Evolutionary conservation across 1,140 invertebrate genomes (phyloP).

Genomic region (Sinella curviseta): DNA sequence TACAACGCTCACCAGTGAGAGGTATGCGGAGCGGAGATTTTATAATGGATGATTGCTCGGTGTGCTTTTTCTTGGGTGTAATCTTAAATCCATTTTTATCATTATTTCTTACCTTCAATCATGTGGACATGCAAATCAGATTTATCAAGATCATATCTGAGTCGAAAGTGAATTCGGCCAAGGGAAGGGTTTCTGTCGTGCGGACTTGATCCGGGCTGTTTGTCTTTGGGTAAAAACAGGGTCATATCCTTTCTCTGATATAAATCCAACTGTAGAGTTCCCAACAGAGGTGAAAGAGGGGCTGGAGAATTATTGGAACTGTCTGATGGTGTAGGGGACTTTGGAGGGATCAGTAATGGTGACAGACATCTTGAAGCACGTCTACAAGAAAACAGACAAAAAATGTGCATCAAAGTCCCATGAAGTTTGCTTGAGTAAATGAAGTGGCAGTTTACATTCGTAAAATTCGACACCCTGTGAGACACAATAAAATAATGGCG

Average conservation of each 20-base stretch:
- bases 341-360: slow-evolving; percentile 68
- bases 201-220: slow-evolving; percentile 54
- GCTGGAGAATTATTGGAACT: slow-evolving; percentile 46
- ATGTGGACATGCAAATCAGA: slow-evolving; percentile 84
- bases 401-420: slow-evolving; percentile 1
- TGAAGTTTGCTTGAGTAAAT: not conserved
- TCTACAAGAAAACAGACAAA: slow-evolving; percentile 19
- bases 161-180: slow-evolving; percentile 76
- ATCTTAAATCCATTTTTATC: too few relatives aligned
- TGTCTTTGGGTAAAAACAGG: slow-evolving; percentile 63
- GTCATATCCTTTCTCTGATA: slow-evolving; percentile 75
- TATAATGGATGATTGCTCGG: too few relatives aligned
- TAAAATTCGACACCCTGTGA: slow-evolving; percentile 48
- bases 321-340: slow-evolving; percentile 43
- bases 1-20: too few relatives aligned
- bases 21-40: too few relatives aligned
- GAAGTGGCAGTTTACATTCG: not conserved
- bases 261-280: slow-evolving; percentile 81
- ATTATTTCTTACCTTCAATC: slow-evolving; percentile 70
- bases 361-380: slow-evolving; percentile 63
- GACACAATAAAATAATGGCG: too few relatives aligned
- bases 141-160: slow-evolving; percentile 85
- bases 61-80: too few relatives aligned
- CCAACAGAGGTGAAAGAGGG: slow-evolving; percentile 70
- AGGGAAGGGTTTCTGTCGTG: slow-evolving; percentile 61